A percentile compares a stretch with the other conserved stretches of the same genome.
Conservation (phyloP, 2,888 invertebrate genomes). For the Pseudeuparius sepicola region DNA sequence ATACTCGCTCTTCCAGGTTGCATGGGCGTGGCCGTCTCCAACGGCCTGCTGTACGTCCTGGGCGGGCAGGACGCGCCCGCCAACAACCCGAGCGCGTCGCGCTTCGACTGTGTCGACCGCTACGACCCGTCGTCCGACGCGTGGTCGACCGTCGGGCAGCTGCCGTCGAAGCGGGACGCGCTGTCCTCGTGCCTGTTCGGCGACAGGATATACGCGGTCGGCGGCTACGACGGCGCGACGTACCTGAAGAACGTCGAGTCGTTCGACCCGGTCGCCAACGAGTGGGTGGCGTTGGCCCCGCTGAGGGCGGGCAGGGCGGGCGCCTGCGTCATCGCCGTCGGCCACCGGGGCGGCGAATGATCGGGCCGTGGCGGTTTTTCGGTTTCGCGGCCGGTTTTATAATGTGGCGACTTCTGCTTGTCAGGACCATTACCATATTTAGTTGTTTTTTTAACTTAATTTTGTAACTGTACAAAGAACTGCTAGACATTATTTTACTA, state of each 20-base stretch:
- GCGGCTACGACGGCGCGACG: slow-evolving; percentile 86
- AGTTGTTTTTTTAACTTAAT: too few species aligned
- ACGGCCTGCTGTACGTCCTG: slow-evolving; percentile 82
- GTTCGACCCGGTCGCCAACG: slow-evolving; percentile 75
- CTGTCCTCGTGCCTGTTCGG: slow-evolving; percentile 82
- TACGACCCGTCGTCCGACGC: slow-evolving; percentile 50
- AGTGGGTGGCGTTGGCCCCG: slow-evolving; percentile 69
- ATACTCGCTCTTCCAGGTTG: too few species aligned
- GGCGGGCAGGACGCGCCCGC: slow-evolving; percentile 93
- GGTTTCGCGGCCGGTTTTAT: too few species aligned
- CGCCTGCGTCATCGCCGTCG: slow-evolving; percentile 68
- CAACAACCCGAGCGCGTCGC: slow-evolving; percentile 68
- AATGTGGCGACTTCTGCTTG: too few species aligned
- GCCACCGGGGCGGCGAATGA: too few species aligned
- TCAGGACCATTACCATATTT: too few species aligned
- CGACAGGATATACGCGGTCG: slow-evolving; percentile 70
- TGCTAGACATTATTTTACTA: too few species aligned
- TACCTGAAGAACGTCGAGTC: slow-evolving; percentile 82
- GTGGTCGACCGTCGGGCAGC: slow-evolving; percentile 77
- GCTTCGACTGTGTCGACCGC: slow-evolving; percentile 78
- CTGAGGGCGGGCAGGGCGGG: slow-evolving; percentile 80
- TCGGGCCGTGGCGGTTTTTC: too few species aligned
- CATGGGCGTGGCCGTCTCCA: slow-evolving; percentile 79
- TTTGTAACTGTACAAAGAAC: too few species aligned
- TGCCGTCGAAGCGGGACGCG: slow-evolving; percentile 77